A percentile compares a stretch with the other conserved stretches of the same genome.
These are phyloP conservation scores for Clarias platycephalus DNA, from an alignment of 2,797 vertebrate genomes.

Conservation along the genomic window DNA sequence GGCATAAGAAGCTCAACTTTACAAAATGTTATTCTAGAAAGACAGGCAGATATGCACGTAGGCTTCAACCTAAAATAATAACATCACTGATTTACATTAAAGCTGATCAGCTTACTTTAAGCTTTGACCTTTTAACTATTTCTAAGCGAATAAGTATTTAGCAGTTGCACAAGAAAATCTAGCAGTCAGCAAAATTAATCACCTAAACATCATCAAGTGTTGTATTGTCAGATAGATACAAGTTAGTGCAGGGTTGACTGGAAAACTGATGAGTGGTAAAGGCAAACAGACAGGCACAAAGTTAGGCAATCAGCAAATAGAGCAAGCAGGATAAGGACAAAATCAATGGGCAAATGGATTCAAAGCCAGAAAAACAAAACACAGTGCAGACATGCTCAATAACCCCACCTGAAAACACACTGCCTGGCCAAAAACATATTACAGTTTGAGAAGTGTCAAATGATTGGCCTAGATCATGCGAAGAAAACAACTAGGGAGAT, in stretches of 20 bases:
- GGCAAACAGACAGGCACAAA: background rate
- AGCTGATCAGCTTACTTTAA: no score
- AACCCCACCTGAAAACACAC: background rate
- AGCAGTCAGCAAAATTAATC: background rate
- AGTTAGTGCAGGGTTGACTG: background rate
- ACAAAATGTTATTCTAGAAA: no score
- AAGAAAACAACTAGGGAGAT: no score
- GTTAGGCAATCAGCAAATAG: background rate
- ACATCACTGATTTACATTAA: no score
- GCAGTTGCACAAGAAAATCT: background rate
- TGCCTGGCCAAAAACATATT: no score
- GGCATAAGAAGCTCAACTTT: no score
- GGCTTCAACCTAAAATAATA: no score
- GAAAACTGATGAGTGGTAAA: background rate
- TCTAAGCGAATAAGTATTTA: background rate
- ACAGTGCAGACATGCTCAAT: background rate
- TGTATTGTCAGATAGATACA: background rate
- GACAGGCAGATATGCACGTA: no score
- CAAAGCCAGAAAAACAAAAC: background rate
- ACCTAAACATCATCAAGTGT: background rate
- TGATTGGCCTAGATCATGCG: no score
- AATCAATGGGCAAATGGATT: background rate
- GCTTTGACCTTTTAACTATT: no score
- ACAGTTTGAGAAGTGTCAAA: no score
- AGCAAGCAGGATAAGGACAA: background rate